These are phyloP conservation scores for Alauda arvensis DNA, from an alignment of 2,797 vertebrate species.

Conservation along the genomic window DNA sequence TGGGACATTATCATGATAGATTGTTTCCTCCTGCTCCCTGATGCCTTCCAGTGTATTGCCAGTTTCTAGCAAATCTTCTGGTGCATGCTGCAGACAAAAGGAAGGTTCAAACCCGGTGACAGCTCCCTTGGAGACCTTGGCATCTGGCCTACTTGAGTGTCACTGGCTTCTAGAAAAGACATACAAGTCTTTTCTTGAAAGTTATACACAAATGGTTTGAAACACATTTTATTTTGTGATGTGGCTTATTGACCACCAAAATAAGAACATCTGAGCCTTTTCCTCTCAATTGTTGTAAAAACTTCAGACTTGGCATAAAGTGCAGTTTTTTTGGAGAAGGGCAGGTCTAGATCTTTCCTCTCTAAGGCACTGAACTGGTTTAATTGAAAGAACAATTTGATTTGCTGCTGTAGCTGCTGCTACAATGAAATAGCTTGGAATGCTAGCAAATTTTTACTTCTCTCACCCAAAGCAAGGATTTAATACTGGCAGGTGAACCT, in stretches of 20 bases:
- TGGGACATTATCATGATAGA: neutral
- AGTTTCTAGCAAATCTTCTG: neutral
- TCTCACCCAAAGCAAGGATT: slow-evolving; percentile 72
- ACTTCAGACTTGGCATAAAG: slow-evolving; percentile 41
- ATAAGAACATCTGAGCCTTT: slow-evolving; percentile 36
- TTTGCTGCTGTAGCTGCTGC: slow-evolving; percentile 67
- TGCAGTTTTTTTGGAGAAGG: slow-evolving; percentile 9
- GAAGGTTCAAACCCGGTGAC: neutral
- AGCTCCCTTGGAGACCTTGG: neutral
- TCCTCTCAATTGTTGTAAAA: slow-evolving; percentile 34
- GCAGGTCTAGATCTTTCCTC: slow-evolving; percentile 43
- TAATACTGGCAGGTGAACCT: slow-evolving; percentile 73
- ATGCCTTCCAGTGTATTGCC: neutral
- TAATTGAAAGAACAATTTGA: slow-evolving; percentile 76
- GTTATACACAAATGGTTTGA: neutral
- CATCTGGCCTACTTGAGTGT: neutral
- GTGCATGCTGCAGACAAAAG: neutral
- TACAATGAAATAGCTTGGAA: slow-evolving; percentile 62
- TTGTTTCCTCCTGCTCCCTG: neutral
- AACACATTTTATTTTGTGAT: slow-evolving; percentile 26
- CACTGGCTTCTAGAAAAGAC: neutral
- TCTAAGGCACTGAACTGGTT: slow-evolving; percentile 57
- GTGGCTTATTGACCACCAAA: slow-evolving; percentile 3
- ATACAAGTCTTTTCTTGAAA: neutral
- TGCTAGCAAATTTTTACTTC: slow-evolving; percentile 69